Percentiles rank a stretch among this genome's conserved stretches.
Evolutionary conservation across 2,888 invertebrate genomes (phyloP).

Genomic region (Corbicula japonica): DNA sequence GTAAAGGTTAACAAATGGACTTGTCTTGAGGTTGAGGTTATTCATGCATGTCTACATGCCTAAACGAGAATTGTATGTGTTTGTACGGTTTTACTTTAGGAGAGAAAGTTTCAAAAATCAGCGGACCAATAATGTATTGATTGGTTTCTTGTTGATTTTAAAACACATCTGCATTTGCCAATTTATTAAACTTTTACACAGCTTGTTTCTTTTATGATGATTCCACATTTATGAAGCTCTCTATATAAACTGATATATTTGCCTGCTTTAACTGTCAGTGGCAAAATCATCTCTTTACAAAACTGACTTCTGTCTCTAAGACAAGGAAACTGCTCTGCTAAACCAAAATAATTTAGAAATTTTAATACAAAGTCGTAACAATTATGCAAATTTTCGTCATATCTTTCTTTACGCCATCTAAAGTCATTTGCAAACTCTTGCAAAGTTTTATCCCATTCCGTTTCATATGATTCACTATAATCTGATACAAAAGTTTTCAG

Average conservation of each 20-base stretch:
- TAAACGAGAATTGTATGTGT: too few relatives aligned
- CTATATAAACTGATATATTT: constrained; percentile 64
- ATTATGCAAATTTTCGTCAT: constrained; percentile 54
- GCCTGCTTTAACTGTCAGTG: constrained; percentile 56
- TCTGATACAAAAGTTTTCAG: constrained; percentile 55
- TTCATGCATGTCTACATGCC: too few relatives aligned
- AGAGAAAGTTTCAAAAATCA: too few relatives aligned
- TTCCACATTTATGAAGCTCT: constrained; percentile 39
- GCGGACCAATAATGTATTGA: too few relatives aligned
- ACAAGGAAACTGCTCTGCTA: constrained; percentile 41
- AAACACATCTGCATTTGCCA: too few relatives aligned
- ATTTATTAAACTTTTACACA: too few relatives aligned
- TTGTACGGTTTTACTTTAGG: too few relatives aligned
- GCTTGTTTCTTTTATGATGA: too few relatives aligned
- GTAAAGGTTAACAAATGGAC: too few relatives aligned
- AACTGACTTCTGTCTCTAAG: constrained; percentile 48
- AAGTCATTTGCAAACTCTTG: constrained; percentile 25
- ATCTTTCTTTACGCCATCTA: constrained; percentile 43
- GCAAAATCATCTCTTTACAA: constrained; percentile 58
- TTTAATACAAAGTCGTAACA: constrained; percentile 66
- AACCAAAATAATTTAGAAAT: constrained; percentile 53
- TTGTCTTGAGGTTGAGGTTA: too few relatives aligned
- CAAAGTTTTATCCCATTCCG: constrained; percentile 53
- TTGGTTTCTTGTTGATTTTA: too few relatives aligned
- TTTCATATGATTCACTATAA: not conserved